These are phyloP conservation scores for Masticophis lateralis DNA, from an alignment of 2,797 vertebrate genomes.

Conservation along the genomic window DNA sequence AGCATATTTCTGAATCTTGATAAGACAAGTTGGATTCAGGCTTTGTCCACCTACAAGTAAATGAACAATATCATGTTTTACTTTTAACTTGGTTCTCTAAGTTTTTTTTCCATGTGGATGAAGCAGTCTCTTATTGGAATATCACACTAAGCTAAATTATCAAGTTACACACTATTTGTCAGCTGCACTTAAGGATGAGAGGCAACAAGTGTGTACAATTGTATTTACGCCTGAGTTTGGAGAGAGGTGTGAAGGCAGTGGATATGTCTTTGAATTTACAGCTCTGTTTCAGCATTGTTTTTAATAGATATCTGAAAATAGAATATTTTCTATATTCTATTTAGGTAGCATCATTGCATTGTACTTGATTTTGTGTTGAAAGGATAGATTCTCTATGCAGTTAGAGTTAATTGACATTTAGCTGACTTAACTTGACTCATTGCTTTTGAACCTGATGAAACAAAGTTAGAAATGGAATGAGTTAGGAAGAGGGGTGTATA, in stretches of 20 bases:
- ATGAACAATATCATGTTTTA: not conserved
- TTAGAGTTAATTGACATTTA: not conserved
- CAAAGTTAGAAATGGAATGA: not conserved
- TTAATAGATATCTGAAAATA: not conserved
- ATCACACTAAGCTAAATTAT: not conserved
- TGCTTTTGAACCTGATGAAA: not conserved
- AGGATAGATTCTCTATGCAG: not conserved
- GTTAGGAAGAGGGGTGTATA: not conserved
- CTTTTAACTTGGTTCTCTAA: not conserved
- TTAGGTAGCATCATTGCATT: not conserved
- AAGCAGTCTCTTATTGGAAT: not conserved
- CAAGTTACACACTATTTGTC: not conserved
- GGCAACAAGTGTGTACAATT: not conserved
- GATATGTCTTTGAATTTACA: not conserved
- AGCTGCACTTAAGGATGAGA: not conserved
- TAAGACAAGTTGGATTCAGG: not conserved
- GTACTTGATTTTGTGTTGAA: not conserved
- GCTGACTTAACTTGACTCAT: not conserved
- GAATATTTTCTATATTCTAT: not conserved
- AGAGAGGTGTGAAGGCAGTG: not conserved
- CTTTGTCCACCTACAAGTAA: not conserved
- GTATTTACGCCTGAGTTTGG: not conserved
- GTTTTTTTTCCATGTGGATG: not conserved
- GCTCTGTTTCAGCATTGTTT: not conserved
- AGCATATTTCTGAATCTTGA: not conserved